Conservation (phyloP, 2,888 invertebrate genomes). For the Calameuta idolon region DNA sequence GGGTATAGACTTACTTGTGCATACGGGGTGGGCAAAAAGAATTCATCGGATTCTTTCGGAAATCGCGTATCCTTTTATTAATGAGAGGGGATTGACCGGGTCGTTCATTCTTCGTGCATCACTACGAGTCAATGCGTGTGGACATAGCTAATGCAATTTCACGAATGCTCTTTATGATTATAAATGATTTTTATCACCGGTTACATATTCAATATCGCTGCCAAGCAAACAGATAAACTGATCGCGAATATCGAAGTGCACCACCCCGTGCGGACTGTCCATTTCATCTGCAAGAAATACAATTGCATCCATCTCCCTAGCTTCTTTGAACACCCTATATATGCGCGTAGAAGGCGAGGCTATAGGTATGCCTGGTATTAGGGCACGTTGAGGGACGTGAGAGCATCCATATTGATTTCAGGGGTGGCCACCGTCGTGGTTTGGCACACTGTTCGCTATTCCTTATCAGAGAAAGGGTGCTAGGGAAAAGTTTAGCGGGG, state of each 20-base stretch:
- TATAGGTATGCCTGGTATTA: background rate
- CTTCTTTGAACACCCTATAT: background rate
- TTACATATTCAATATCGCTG: background rate
- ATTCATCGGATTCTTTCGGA: background rate
- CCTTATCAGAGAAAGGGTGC: background rate
- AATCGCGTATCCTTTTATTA: background rate
- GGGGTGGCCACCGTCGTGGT: constrained; percentile 19
- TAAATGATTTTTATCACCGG: background rate
- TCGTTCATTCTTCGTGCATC: background rate
- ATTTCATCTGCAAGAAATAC: background rate
- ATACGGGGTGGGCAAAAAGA: background rate
- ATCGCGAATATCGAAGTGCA: background rate
- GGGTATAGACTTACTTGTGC: background rate
- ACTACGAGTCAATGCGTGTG: background rate
- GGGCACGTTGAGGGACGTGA: constrained; percentile 8
- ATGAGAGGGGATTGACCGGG: background rate
- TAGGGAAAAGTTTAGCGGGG: background rate
- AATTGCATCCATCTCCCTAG: background rate
- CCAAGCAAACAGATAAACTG: background rate
- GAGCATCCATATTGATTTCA: constrained; percentile 34
- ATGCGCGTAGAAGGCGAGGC: background rate
- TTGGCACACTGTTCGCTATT: background rate
- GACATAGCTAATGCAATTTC: background rate
- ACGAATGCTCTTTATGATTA: background rate
- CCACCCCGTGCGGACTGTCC: background rate